Evolutionary conservation across 64 coral and sea anemone genomes (phyloP), one percentile per base, ranked within the genome.

Genomic region (Acropora tenuis): DNA sequence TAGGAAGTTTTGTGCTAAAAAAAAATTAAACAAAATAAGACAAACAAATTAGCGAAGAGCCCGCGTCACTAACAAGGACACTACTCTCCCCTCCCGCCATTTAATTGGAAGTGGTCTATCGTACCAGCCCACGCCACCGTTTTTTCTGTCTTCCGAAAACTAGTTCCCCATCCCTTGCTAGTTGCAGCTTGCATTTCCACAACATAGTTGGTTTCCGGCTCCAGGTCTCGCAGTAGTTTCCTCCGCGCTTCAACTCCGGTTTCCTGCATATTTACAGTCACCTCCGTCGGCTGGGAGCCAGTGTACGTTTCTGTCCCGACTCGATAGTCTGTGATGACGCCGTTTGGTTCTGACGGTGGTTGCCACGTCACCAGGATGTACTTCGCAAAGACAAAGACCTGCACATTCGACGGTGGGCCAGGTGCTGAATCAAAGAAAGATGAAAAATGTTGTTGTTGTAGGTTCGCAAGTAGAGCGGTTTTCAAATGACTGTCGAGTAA

Each of bases 321-420:
- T 13, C 44, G 65, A 55, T 93, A 93, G 8, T 77, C 43, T 8
- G 85, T 80, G 42, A 93, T 78, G 17, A 93, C 55, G 53, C 91
- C 91, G 73, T 93, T 93, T 2, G 77, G 84, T 74, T 93, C 75
- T 3, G 8, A 1, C 10, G 91, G 91, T 11, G 49, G 11, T 43
- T 86, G 47, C 91, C 91, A 93, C 5, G 59, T 78, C 49, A 86
- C 83, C 63, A 93, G 50, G 83, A 93, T 93, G 57, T 93, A 93
- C 48, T 53, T 79, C 8, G 91, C 71, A 76, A 93, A 93, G 11
- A 84, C 45, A 45, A 55, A 77, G 41, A 82, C 83, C 1, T 93
- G 43, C 13, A 87, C 69, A 15, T 78, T 74, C 67, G 83, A 48
- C 4, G 85, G 58, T 19, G 60, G 73, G 1, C 91, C 91, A 69